Conservation (phyloP, 2,797 vertebrate species). For the Lagorchestes hirsutus region DNA sequence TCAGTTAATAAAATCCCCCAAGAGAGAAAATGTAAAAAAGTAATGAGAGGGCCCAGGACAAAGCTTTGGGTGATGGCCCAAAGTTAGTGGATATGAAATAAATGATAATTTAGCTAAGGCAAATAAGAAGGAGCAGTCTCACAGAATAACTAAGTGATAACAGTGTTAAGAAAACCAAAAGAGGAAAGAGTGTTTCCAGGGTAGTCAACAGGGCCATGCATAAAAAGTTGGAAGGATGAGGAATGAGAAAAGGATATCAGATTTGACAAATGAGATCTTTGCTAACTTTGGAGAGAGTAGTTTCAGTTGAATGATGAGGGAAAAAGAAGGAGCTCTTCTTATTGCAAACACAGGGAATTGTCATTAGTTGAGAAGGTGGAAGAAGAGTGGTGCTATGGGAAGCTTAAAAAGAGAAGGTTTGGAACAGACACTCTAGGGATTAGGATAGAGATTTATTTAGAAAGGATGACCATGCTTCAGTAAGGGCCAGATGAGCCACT, state of each 20-base stretch:
- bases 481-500: too few relatives aligned
- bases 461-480: too few relatives aligned
- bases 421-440: too few relatives aligned
- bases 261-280: neutral
- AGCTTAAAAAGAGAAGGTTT: neutral
- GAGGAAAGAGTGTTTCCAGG: neutral
- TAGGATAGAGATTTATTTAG: too few relatives aligned
- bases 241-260: neutral
- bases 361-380: neutral
- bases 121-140: neutral
- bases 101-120: neutral
- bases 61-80: neutral
- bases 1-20: neutral
- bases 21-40: neutral
- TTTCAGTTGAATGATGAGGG: neutral
- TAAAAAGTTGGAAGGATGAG: neutral
- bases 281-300: neutral
- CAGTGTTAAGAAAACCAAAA: neutral
- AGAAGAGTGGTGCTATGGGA: neutral
- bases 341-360: neutral
- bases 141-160: neutral
- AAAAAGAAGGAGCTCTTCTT: neutral
- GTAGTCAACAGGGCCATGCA: neutral
- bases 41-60: neutral
- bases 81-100: neutral